Evolutionary conservation across 2,113 vertebrate species (phyloP), one percentile per base, ranked within the genome.

Genomic region (Dasyornis broadbenti): DNA sequence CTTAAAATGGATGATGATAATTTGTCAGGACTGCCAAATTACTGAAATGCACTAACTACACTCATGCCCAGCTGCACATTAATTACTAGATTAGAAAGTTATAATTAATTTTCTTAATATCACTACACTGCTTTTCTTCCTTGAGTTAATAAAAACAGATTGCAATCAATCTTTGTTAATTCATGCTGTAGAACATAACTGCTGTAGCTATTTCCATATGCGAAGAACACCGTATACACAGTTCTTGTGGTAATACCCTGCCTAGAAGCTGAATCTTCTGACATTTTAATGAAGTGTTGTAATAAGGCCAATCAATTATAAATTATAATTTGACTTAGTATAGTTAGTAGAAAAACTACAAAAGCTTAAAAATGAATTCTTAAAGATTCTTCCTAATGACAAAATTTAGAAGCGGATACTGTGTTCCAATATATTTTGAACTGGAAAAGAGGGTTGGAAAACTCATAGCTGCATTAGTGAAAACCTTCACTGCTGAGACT

Each of bases 1-100:
- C 95, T 97, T 89, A 90, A 90, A 93, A 86, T 13, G 28, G 91
- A 95, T 94, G 88, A 96, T 79, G 93, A 90, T 80, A 90, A 97
- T 96, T 96, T 95, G 81, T 96, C 79, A 89, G 92, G 97, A 95
- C 68, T 90, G 95, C 88, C 87, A 97, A 97, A 94, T 93, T 93
- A 96, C 95, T 90, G 83, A 89, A 94, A 94, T 81, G 81, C 73
- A 86, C 86, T 89, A 82, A 94, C 94, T 89, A 71, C 90, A 76
- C 94, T 97, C 92, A 95, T 63, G 94, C 89, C 89, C 95, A 98
- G 95, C 86, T 97, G 96, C 97, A 97, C 89, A 94, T 96, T 96
- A 96, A 97, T 97, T 97, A 97, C 94, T 89, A 98, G 95, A 96
- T 97, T 96, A 89, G 75, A 97, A 97, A 97, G 91, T 94, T 95